phyloP scores from a whole-genome alignment of 2,113 vertebrate genomes.

The Aix galericulata region DNA sequence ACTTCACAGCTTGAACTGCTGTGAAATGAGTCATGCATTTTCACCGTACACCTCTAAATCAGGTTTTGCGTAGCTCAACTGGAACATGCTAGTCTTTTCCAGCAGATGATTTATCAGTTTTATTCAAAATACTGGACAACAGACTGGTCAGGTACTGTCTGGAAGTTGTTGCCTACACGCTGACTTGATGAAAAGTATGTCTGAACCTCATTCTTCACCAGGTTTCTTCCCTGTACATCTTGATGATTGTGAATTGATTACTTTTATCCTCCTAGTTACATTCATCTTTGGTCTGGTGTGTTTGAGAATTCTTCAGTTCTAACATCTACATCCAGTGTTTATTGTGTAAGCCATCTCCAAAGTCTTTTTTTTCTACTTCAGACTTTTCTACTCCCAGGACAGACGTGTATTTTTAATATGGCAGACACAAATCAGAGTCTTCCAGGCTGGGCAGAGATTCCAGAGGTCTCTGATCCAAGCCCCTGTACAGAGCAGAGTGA shows the following conservation, averaged over 20 bases:
- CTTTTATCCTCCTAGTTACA: not conserved
- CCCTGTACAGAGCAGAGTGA: not conserved
- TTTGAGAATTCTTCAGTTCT: not conserved
- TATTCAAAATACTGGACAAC: not conserved
- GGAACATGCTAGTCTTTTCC: not conserved
- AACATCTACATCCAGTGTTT: not conserved
- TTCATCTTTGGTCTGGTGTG: not conserved
- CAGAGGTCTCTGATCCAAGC: not conserved
- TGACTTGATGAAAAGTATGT: not conserved
- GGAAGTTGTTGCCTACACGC: fast-evolving
- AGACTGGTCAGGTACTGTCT: not conserved
- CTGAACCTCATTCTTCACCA: not conserved
- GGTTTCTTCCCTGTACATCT: not conserved
- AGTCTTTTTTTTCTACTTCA: not conserved
- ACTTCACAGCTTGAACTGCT: not conserved
- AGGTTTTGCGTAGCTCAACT: fast-evolving
- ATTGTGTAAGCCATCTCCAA: not conserved
- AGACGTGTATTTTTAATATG: not conserved
- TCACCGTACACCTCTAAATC: not conserved
- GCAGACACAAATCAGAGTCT: not conserved
- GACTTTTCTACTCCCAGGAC: not conserved
- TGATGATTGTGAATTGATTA: not conserved
- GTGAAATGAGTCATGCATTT: not conserved
- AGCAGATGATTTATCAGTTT: not conserved
- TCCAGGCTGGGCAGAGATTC: not conserved